phyloP scores from a whole-genome alignment of 2,797 vertebrate species.

The Salmo trutta region DNA sequence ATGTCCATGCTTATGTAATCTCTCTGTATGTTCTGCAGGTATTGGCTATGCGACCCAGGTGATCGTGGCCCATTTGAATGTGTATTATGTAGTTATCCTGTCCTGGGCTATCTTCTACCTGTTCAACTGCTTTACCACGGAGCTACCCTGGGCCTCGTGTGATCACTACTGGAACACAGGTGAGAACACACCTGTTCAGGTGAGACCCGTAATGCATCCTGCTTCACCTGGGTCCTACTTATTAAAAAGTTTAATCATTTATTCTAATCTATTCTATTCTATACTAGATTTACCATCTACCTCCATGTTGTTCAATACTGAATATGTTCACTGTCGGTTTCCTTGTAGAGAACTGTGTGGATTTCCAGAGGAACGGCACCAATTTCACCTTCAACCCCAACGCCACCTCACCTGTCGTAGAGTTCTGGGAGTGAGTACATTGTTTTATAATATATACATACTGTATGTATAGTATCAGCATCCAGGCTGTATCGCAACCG shows the following conservation, averaged over 20 bases:
- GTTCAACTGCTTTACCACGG: constrained; percentile 96
- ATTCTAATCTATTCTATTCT: no score
- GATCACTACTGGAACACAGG: constrained; percentile 99
- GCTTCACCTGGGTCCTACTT: no score
- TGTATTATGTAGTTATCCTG: constrained; percentile 97
- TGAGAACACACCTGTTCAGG: constrained; percentile 51
- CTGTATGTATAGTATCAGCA: no score
- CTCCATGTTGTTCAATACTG: no score
- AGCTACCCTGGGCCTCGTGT: constrained; percentile 96
- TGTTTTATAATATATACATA: background rate
- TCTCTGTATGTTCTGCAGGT: constrained; percentile 69
- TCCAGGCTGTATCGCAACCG: no score
- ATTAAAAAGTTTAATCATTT: no score
- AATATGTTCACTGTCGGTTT: constrained; percentile 13
- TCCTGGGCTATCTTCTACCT: constrained; percentile 99
- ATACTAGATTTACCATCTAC: no score
- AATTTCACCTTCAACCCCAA: constrained; percentile 88
- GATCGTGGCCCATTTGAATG: constrained; percentile 94
- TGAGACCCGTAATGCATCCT: no score
- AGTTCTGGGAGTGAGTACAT: constrained; percentile 99
- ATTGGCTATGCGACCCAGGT: constrained; percentile 98
- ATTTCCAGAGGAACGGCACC: constrained; percentile 90
- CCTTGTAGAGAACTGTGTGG: constrained; percentile 88
- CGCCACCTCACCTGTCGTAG: constrained; percentile 94
- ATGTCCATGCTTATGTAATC: background rate